Evolutionary conservation across 2,888 invertebrate species (phyloP), one percentile per base, ranked within the genome.

Genomic region (Meloe dianella): DNA sequence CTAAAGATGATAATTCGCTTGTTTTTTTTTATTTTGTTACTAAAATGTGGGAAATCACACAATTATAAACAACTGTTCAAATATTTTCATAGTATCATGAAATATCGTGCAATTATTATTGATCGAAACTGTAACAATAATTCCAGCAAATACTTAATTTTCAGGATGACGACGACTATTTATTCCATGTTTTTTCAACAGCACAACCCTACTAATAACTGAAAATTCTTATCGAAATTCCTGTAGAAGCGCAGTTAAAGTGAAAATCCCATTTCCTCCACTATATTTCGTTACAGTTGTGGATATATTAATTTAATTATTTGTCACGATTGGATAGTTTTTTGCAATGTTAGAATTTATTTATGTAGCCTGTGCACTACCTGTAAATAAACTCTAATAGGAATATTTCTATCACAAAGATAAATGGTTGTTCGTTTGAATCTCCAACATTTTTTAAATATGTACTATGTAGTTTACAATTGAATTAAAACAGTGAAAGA

Each of bases 261-360:
- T 41, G 41, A 32, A 17, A 60, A 60, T 41, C 38, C 10, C 17
- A 20, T 60, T 41, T 41, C 24, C 38, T 7, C 24, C 22, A 27
- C 22, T 60, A 22, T 38, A n/a, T 20, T 41, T 14, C 0, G 14
- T 60, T 41, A 24, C 38, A 41, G 17, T n/a, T 38, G 7, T 14
- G 6, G 17, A n/a, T 12, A 35, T 35, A 60, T 60, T 41, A 60
- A 60, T 22, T 41, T 24, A 41, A 41, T 60, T 9, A 60, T 60
- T 24, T 35, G 60, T 35, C 1, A 1, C 35, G 35, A 35, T 4
- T 35, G 4, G 12, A 12, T 12, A 2, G 35, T 35, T 35, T 17
- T 17, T 17, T 27, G 27, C 27, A 27, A 27, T 27, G 27, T 27
- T 4, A 27, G 2, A 27, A 27, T 27, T 27, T 27, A 27, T 27